Evolutionary conservation across 2,888 invertebrate genomes (phyloP).

Genomic region (Synergus laeviventris): DNA sequence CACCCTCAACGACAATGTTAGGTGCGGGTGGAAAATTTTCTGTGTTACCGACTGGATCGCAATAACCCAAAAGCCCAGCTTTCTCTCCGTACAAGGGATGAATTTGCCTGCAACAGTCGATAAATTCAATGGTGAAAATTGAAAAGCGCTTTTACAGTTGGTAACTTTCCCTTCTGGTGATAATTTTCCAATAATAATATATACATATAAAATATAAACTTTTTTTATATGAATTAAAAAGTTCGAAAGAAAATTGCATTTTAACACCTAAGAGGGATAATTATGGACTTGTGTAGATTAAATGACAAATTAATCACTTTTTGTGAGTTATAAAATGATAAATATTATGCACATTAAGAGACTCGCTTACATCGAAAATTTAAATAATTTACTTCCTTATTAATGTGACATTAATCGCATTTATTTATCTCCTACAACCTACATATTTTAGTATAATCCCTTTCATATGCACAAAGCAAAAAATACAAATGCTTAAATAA

Average conservation of each 20-base stretch:
- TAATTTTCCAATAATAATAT: not conserved
- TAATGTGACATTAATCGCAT: too few species aligned
- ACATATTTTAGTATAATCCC: too few species aligned
- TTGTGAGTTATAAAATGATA: not conserved
- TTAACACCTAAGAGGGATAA: not conserved
- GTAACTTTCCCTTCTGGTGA: not conserved
- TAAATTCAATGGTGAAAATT: constrained; percentile 52
- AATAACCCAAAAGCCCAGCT: constrained; percentile 73
- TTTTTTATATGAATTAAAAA: too few species aligned
- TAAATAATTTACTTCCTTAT: too few species aligned
- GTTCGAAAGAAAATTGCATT: not conserved
- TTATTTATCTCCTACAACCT: too few species aligned
- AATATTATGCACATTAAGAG: not conserved
- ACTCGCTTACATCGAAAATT: not conserved
- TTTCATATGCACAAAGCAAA: too few species aligned
- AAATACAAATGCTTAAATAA: too few species aligned
- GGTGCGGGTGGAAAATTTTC: constrained; percentile 75
- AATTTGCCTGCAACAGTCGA: constrained; percentile 74
- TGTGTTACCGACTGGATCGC: constrained; percentile 71
- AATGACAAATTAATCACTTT: not conserved
- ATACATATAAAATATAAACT: not conserved
- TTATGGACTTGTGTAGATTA: not conserved
- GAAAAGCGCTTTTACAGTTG: not conserved
- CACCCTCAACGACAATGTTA: constrained; percentile 77
- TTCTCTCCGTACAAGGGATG: constrained; percentile 75